A percentile compares a stretch with the other conserved stretches of the same genome.
These are phyloP conservation scores for Aix galericulata DNA, from an alignment of 2,113 vertebrate species.

Conservation along the genomic window DNA sequence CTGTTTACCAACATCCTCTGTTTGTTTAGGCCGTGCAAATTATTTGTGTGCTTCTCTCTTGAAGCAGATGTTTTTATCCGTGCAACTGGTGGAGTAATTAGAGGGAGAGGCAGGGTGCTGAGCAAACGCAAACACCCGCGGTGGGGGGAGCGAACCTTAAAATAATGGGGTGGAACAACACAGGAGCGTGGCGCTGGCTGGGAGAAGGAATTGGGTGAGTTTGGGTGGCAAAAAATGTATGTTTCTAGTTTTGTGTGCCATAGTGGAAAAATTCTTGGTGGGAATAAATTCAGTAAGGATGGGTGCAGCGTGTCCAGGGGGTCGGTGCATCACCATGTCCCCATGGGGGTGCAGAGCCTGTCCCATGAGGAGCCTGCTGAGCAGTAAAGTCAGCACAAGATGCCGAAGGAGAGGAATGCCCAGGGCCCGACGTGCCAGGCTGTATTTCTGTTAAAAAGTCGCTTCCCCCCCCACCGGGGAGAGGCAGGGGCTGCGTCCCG, in stretches of 20 bases:
- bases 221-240: constrained; percentile 11
- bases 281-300: background rate
- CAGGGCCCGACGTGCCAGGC: background rate
- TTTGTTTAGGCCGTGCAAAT: constrained; percentile 68
- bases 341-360: background rate
- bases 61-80: constrained; percentile 74
- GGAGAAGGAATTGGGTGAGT: constrained; percentile 33
- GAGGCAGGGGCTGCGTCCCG: background rate
- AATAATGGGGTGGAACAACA: background rate
- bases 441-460: constrained; percentile 53
- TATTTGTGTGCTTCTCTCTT: constrained; percentile 66
- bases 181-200: background rate
- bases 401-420: constrained; percentile 35
- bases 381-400: constrained; percentile 39
- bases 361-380: constrained; percentile 24
- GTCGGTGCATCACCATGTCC: background rate
- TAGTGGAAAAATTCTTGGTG: constrained; percentile 7
- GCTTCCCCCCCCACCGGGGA: background rate
- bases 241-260: constrained; percentile 5
- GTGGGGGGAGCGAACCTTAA: background rate
- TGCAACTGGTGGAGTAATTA: constrained; percentile 62
- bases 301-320: background rate
- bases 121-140: background rate
- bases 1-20: constrained; percentile 30
- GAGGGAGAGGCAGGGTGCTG: background rate